Percentiles rank a stretch among this genome's conserved stretches.
Conservation (phyloP, 2,888 invertebrate species). For the Acanthacorydalis orientalis region DNA sequence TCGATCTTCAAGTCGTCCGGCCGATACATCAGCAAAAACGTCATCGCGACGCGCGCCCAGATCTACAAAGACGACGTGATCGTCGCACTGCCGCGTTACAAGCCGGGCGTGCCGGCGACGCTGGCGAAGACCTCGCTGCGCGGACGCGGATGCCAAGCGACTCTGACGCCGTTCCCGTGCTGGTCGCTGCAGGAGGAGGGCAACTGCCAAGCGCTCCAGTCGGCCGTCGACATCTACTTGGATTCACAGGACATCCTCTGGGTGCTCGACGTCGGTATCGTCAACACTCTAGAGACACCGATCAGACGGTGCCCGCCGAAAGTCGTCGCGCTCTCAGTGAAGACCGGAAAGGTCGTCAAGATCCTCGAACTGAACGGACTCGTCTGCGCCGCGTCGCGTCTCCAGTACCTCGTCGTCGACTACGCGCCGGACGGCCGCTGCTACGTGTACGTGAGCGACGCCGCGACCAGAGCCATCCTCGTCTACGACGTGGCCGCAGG, state of each 20-base stretch:
- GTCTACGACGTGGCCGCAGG: conserved; percentile 46
- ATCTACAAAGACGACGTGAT: conserved; percentile 35
- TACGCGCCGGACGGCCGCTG: conserved; percentile 41
- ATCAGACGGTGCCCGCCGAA: conserved; percentile 50
- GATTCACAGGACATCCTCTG: conserved; percentile 48
- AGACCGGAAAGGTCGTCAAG: conserved; percentile 42
- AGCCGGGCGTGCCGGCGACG: conserved; percentile 48
- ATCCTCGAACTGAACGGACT: conserved; percentile 40
- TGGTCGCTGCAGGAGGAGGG: conserved; percentile 45
- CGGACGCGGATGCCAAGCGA: conserved; percentile 27
- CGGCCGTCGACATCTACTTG: conserved; percentile 46
- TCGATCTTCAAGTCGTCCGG: conserved; percentile 38
- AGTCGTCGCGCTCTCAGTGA: conserved; percentile 41
- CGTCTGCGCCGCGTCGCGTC: conserved; percentile 37
- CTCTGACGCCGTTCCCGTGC: conserved; percentile 42
- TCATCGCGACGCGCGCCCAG: conserved; percentile 41
- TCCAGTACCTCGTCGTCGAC: conserved; percentile 54
- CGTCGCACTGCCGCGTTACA: conserved; percentile 31
- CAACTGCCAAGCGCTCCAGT: conserved; percentile 46
- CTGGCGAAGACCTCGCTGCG: conserved; percentile 36
- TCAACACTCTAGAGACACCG: conserved; percentile 47
- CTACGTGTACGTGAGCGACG: conserved; percentile 50
- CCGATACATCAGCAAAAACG: conserved; percentile 36
- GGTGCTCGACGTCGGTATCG: conserved; percentile 54
- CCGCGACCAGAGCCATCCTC: conserved; percentile 46